Conservation (phyloP, 1,140 invertebrate genomes). For the Pseudomyrmex concolor region DNA sequence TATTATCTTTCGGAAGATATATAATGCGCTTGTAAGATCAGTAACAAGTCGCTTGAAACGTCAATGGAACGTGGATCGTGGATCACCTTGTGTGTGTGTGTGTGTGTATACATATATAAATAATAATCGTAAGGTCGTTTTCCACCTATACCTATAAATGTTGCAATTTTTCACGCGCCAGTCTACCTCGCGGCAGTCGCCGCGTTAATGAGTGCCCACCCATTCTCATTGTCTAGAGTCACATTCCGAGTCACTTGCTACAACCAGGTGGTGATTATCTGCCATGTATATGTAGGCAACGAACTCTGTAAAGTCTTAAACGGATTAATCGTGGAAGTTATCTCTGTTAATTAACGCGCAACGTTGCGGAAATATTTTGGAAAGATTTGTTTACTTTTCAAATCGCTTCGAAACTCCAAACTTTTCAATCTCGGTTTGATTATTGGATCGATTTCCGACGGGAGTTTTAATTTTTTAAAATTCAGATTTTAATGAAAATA, state of each 20-base stretch:
- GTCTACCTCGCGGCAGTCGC: conserved; percentile 9
- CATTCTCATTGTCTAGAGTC: conserved; percentile 50
- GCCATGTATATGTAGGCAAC: conserved; percentile 4
- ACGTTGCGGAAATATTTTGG: neutral
- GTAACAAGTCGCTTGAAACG: neutral
- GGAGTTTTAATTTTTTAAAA: too few relatives aligned
- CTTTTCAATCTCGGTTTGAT: too few relatives aligned
- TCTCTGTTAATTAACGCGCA: conserved; percentile 6
- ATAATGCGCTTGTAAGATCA: neutral
- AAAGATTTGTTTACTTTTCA: neutral
- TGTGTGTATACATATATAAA: neutral
- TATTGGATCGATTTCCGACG: too few relatives aligned
- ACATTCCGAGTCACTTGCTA: conserved; percentile 46
- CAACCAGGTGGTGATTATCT: neutral
- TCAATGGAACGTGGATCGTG: conserved; percentile 29
- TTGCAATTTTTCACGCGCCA: conserved; percentile 40
- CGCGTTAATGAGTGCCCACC: conserved; percentile 9
- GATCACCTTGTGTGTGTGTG: too few relatives aligned
- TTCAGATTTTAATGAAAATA: too few relatives aligned
- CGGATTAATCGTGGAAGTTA: too few relatives aligned
- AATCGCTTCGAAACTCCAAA: too few relatives aligned
- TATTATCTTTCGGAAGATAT: too few relatives aligned
- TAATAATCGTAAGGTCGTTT: conserved; percentile 35
- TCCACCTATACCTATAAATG: conserved; percentile 13
- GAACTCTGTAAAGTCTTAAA: conserved; percentile 35